A percentile compares a stretch with the other conserved stretches of the same genome.
Evolutionary conservation across 2,888 invertebrate genomes (phyloP).

Genomic region (Trichogramma evanescens): DNA sequence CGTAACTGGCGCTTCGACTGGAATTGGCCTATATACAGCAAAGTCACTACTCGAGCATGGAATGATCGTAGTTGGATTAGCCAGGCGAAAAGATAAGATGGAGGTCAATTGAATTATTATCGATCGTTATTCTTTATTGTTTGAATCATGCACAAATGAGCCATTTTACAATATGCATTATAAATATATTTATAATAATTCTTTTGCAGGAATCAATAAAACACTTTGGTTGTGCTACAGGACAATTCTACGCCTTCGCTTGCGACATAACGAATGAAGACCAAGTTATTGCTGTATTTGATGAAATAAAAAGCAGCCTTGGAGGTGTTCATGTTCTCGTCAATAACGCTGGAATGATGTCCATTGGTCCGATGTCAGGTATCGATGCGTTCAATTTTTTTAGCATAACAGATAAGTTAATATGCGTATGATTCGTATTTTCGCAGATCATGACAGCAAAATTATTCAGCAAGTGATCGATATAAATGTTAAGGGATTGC

Average conservation of each 20-base stretch:
- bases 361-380: not conserved
- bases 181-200: not conserved
- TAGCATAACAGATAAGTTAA: not conserved
- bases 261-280: constrained; percentile 39
- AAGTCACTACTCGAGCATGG: constrained; percentile 49
- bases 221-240: constrained; percentile 17
- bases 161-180: not conserved
- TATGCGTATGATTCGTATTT: not conserved
- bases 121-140: not conserved
- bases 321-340: constrained; percentile 40
- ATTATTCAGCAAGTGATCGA: constrained; percentile 11
- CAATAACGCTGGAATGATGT: constrained; percentile 39
- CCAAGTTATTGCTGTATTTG: constrained; percentile 35
- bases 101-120: constrained; percentile 30
- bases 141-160: not conserved
- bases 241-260: constrained; percentile 36
- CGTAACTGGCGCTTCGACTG: constrained; percentile 59
- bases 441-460: not conserved
- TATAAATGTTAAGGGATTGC: constrained; percentile 26
- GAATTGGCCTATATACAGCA: constrained; percentile 53
- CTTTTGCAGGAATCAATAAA: not conserved
- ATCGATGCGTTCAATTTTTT: not conserved
- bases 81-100: constrained; percentile 49
- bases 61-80: constrained; percentile 52
- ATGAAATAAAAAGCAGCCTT: constrained; percentile 35